Base-by-base conservation (phyloP, 37 sponge, comb jelly and placozoan species). In the Crambe crambe region DNA sequence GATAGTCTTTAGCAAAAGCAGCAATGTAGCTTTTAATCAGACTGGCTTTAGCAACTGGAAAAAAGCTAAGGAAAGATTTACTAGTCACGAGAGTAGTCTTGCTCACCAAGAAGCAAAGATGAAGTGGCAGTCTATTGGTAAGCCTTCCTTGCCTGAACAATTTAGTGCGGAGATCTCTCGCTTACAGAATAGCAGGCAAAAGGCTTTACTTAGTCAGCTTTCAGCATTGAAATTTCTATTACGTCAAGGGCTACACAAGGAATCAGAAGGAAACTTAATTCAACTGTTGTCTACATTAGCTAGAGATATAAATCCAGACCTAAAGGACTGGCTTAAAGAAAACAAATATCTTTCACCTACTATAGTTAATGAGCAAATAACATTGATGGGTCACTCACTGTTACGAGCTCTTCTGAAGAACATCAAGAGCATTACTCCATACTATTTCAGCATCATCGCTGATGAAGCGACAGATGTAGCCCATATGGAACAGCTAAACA, bases 31-130 rank as follows among this genome's bases (percentile, higher is more conserved):
- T 22, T 86, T 86, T 43, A 67, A 43, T 23, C 74, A 29, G 5
- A 57, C 9, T 74, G 87, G 87, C 4, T 86, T 86, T 68, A 61
- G 74, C 27, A 86, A 86, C 35, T 86, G 79, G 79, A 86, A 73
- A 58, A 86, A 86, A 38, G 87, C 80, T 21, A 78, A 72, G 61
- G 41, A 70, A 31, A 58, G 34, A 31, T 73, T 36, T 41, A 23
- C 23, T 31, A 56, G 41, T 42, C 87, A 86, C 42, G 27, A n/a
- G 5, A 73, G 75, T 21, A 79, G 58, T 80, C 35, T 29, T 47
- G 41, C 20, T 69, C 83, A 62, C 68, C n/a, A 32, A 58, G 75
- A 74, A 32, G 73, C 73, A 8, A 20, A 23, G 3, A 3, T 72
- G 17, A 72, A 72, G 22, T 62, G 64, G 64, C 25, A 8, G 22